phyloP scores from a whole-genome alignment of 2,113 vertebrate genomes.

The Platysteira castanea region DNA sequence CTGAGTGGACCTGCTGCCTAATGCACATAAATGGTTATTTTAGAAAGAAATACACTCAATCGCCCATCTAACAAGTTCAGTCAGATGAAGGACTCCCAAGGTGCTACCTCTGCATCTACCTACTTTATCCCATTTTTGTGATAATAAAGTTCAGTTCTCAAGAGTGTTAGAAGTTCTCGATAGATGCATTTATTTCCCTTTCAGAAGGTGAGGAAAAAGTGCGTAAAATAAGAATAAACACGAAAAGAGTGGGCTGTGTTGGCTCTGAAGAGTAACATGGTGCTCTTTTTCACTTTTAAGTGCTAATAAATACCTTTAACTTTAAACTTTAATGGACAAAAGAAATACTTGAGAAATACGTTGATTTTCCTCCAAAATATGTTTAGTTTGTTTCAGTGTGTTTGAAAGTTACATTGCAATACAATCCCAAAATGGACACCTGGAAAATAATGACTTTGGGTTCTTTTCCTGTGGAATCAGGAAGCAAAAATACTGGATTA shows the following conservation, averaged over 20 bases:
- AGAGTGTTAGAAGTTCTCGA: not conserved
- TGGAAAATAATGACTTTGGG: not conserved
- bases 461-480: not conserved
- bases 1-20: not conserved
- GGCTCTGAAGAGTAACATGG: not conserved
- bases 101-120: not conserved
- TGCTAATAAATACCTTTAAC: not conserved
- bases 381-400: not conserved
- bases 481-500: fast-evolving
- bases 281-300: not conserved
- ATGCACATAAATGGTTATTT: not conserved
- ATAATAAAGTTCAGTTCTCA: not conserved
- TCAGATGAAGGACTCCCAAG: not conserved
- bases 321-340: not conserved
- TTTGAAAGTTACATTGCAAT: not conserved
- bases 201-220: not conserved
- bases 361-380: not conserved
- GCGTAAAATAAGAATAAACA: not conserved
- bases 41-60: not conserved
- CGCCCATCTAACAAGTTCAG: not conserved
- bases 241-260: not conserved
- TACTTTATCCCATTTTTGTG: not conserved
- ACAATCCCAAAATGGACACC: not conserved
- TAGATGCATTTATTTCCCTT: not conserved
- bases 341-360: not conserved